Evolutionary conservation across 2,888 invertebrate genomes (phyloP), one percentile per base, ranked within the genome.

Genomic region (Acleris sparsana): DNA sequence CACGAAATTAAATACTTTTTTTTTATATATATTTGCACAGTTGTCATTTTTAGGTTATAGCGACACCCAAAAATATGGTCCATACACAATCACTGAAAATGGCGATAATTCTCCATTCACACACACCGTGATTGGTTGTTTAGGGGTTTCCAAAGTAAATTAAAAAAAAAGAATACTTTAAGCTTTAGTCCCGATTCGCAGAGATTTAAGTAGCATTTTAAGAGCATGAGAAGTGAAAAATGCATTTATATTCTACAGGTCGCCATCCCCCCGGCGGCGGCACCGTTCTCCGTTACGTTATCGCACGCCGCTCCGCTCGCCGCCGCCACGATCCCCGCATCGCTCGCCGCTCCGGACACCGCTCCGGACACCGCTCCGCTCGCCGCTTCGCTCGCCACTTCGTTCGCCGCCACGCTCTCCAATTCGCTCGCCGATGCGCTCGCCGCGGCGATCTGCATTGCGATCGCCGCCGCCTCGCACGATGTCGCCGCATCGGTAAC

Each of bases 231-330:
- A n/a, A n/a, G n/a, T n/a, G n/a, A 13, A n/a, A 44, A n/a, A 53
- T 17, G 25, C 11, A 17, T 53, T 53, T 48, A 9, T n/a, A 18
- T 48, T 48, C 48, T 7, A 57, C 75, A 91, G 92, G 43, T 90
- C 91, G 0, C 91, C 90, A n/a, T 89, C 89, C 0, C 88, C 93
- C 1, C 88, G 93, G 0, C 90, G 93, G n/a, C 87, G 91, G 3
- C 87, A 86, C 73, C 88, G 88, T 61, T 90, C 92, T 22, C 89
- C 86, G 65, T 66, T 82, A 72, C 85, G 93, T 53, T 93, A 89
- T 82, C 88, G 93, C 61, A 92, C 93, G 20, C 93, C 68, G 62
- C 63, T 44, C 18, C 68, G 66, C 3, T 67, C 68, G 16, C 70
- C 67, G 59, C 67, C 73, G 48, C 72, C 51, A n/a, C 77, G 78